A percentile compares a stretch with the other conserved stretches of the same genome.
These are phyloP conservation scores for Ophioninae sp. DNA, from an alignment of 2,888 invertebrate species.

Conservation along the genomic window DNA sequence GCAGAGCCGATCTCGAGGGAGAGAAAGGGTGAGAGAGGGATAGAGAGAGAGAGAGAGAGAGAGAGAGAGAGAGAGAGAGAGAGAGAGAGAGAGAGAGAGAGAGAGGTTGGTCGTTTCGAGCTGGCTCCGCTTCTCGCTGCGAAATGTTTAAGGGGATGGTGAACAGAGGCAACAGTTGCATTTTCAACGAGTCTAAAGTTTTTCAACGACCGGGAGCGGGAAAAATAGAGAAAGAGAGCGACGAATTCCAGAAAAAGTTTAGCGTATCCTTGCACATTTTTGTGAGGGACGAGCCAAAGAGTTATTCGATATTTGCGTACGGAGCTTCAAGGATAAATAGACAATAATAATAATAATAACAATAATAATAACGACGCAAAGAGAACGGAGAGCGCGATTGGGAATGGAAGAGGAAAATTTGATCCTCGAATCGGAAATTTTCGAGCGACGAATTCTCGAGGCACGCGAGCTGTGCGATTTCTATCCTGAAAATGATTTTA, in stretches of 20 bases:
- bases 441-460: no score
- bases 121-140: constrained; percentile 18
- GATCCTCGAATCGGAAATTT: no score
- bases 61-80: background rate
- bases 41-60: no score
- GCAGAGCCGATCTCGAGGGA: no score
- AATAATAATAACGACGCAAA: background rate
- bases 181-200: constrained; percentile 14
- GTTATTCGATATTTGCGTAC: background rate
- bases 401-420: background rate
- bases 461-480: no score
- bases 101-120: constrained; percentile 27
- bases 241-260: constrained; percentile 15
- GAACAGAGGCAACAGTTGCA: background rate
- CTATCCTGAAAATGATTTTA: no score
- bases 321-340: background rate
- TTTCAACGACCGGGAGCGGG: background rate
- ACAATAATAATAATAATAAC: background rate
- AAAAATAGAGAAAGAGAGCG: background rate
- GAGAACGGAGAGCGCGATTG: background rate
- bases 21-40: no score
- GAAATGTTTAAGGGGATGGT: constrained; percentile 8
- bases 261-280: background rate
- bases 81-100: background rate
- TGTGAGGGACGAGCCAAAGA: background rate